These are phyloP conservation scores for Chanos chanos DNA, from an alignment of 2,797 vertebrate species.

Conservation along the genomic window DNA sequence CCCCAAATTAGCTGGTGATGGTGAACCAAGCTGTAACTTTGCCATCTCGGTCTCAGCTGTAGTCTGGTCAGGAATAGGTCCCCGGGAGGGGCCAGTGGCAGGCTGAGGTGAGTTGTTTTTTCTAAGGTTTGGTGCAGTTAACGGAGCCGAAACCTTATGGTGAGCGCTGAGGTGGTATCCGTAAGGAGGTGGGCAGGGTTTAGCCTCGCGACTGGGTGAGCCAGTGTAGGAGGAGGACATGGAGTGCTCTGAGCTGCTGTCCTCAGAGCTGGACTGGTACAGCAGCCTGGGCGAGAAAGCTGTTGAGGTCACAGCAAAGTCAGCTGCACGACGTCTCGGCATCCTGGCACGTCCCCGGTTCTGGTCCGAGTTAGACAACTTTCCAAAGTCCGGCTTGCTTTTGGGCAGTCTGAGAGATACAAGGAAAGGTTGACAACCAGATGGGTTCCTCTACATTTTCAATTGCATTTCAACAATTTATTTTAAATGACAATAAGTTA, in stretches of 20 bases:
- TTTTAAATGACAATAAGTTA: not conserved
- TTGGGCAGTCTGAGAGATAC: constrained; percentile 69
- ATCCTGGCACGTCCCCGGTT: constrained; percentile 62
- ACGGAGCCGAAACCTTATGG: constrained; percentile 44
- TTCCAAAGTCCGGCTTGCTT: constrained; percentile 55
- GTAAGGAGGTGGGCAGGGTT: constrained; percentile 72
- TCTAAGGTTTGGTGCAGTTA: constrained; percentile 6
- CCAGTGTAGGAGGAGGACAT: constrained; percentile 76
- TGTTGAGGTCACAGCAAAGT: constrained; percentile 69
- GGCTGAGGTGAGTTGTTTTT: constrained; percentile 44
- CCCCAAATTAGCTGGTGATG: constrained; percentile 19
- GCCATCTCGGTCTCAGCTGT: constrained; percentile 45
- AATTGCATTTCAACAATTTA: not conserved
- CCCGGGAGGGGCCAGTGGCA: not conserved
- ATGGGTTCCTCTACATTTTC: not conserved
- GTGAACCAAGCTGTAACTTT: constrained; percentile 48
- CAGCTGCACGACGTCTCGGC: constrained; percentile 68
- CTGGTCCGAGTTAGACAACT: constrained; percentile 49
- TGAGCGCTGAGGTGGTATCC: constrained; percentile 63
- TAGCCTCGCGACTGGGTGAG: constrained; percentile 65
- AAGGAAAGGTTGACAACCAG: not conserved
- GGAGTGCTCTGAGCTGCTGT: constrained; percentile 83
- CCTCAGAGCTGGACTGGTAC: constrained; percentile 80
- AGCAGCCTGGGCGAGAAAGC: constrained; percentile 65
- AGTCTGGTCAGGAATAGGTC: constrained; percentile 22